Percentiles rank a stretch among this genome's conserved stretches.
Conservation (phyloP, 2,113 vertebrate species). For the Apaloderma vittatum region DNA sequence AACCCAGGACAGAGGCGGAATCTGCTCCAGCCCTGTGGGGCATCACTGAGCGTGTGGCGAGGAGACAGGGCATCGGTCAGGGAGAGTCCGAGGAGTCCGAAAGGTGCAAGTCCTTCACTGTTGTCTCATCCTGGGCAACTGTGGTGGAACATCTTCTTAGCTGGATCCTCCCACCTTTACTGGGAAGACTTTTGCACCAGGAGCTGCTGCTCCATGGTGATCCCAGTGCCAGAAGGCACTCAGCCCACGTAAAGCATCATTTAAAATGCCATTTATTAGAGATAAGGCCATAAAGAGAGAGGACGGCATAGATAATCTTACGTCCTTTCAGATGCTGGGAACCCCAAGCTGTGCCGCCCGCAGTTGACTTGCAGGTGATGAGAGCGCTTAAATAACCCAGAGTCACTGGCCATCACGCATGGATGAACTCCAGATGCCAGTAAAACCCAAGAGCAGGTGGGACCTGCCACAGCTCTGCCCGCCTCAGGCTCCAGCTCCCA, state of each 20-base stretch:
- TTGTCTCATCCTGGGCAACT: neutral
- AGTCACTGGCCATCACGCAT: fast-evolving
- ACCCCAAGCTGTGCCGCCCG: neutral
- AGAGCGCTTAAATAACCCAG: neutral
- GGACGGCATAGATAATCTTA: fast-evolving
- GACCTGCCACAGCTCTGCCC: neutral
- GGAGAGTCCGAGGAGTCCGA: fast-evolving
- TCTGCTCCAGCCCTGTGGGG: neutral
- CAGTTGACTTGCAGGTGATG: neutral
- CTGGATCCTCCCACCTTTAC: neutral
- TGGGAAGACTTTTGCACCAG: neutral
- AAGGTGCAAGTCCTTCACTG: neutral
- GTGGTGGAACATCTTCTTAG: fast-evolving
- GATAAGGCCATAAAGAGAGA: neutral
- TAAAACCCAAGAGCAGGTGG: neutral
- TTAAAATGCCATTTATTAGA: neutral
- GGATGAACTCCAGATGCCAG: neutral
- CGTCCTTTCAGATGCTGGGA: neutral
- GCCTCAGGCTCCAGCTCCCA: neutral
- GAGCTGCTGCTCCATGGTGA: fast-evolving
- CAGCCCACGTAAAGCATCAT: fast-evolving
- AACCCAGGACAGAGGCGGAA: fast-evolving
- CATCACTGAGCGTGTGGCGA: fast-evolving
- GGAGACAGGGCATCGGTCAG: fast-evolving
- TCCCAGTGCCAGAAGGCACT: neutral